Percentiles rank a stretch among this genome's conserved stretches.
Conservation (phyloP, 2,113 vertebrate genomes). For the Archocentrus centrarchus region DNA sequence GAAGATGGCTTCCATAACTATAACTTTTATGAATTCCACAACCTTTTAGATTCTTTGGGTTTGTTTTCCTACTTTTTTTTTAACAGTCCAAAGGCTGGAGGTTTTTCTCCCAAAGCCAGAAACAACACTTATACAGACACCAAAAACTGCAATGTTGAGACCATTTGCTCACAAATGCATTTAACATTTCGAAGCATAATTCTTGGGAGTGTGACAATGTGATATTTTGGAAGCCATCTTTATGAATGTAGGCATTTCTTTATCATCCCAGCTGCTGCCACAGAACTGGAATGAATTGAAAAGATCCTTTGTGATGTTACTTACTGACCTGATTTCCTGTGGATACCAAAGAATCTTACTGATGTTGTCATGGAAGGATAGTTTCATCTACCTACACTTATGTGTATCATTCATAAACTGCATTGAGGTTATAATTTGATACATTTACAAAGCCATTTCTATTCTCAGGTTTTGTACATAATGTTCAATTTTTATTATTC, state of each 20-base stretch:
- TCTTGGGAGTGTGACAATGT: background rate
- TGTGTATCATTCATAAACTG: background rate
- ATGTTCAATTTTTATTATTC: background rate
- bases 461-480: background rate
- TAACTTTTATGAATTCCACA: background rate
- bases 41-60: background rate
- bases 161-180: fast-evolving
- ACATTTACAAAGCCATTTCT: background rate
- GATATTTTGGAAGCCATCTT: slow-evolving; percentile 30
- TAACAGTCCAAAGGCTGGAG: background rate
- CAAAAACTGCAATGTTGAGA: no score
- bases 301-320: background rate
- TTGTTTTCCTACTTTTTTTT: background rate
- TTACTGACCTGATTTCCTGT: background rate
- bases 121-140: no score
- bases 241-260: background rate
- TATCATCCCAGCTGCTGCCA: background rate
- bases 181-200: background rate
- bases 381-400: background rate
- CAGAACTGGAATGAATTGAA: slow-evolving; percentile 45
- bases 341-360: background rate
- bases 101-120: background rate
- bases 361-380: slow-evolving; percentile 31
- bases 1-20: slow-evolving; percentile 30
- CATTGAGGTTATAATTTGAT: background rate